Evolutionary conservation across 2,113 vertebrate species (phyloP).

Genomic region (Illadopsis cleaveri): DNA sequence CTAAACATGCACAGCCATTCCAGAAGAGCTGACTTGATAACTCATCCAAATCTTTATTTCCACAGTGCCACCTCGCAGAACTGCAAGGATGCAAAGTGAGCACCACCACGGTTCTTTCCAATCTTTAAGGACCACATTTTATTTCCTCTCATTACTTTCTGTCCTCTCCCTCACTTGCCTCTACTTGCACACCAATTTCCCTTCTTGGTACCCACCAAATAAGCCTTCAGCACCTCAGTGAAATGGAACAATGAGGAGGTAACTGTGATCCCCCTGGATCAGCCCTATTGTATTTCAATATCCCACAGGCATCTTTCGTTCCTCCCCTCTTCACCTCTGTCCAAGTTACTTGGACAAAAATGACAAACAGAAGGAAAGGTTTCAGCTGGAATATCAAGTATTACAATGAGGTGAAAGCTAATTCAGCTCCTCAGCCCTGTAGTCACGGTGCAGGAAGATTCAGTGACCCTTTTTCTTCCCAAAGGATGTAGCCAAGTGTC

Average conservation of each 20-base stretch:
- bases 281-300: not conserved
- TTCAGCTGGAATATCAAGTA: not conserved
- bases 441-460: not conserved
- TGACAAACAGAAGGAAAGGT: not conserved
- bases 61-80: not conserved
- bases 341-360: not conserved
- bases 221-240: not conserved
- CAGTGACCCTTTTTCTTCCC: not conserved
- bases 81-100: not conserved
- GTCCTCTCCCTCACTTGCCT: not conserved
- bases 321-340: not conserved
- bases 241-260: not conserved
- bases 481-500: not conserved
- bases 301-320: not conserved
- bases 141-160: not conserved
- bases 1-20: not conserved
- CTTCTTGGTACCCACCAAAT: not conserved
- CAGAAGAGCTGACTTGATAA: not conserved
- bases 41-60: not conserved
- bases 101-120: accelerated
- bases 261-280: not conserved
- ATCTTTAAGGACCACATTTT: not conserved
- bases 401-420: not conserved
- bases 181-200: not conserved
- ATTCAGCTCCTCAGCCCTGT: not conserved